These are phyloP conservation scores for Myrmecobius fasciatus DNA, from an alignment of 2,113 vertebrate genomes.

Conservation along the genomic window DNA sequence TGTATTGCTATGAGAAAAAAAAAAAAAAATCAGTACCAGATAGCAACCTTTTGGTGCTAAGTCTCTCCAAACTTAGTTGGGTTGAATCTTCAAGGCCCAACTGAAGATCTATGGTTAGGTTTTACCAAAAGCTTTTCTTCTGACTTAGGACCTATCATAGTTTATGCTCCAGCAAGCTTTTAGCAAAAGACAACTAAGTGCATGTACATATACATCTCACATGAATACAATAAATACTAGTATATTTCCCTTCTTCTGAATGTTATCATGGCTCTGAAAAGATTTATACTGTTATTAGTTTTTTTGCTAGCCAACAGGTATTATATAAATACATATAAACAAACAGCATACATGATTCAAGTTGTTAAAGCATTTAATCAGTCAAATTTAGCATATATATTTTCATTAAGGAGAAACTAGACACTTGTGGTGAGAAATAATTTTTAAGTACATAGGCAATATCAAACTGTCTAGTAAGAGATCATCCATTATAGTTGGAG, in stretches of 20 bases:
- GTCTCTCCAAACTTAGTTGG: not conserved
- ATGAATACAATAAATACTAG: fast-evolving
- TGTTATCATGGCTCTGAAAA: not conserved
- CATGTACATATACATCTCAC: fast-evolving
- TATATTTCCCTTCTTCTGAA: not conserved
- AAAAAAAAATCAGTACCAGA: not conserved
- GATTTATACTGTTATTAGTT: not conserved
- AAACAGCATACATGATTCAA: not conserved
- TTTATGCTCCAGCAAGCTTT: not conserved
- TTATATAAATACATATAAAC: not conserved
- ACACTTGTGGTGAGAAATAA: not conserved
- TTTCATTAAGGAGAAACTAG: not conserved
- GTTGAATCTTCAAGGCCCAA: not conserved
- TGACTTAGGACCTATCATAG: not conserved
- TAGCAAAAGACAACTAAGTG: not conserved
- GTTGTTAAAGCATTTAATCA: not conserved
- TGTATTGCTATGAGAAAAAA: not conserved
- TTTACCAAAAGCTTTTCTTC: not conserved
- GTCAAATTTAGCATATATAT: not conserved
- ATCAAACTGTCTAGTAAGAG: not conserved
- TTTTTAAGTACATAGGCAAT: not conserved
- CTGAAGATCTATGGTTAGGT: not conserved
- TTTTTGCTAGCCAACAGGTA: not conserved
- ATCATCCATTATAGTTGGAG: not conserved
- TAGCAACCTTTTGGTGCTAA: not conserved